phyloP scores from a whole-genome alignment of 2,888 invertebrate species.

The Epinotia ramella region DNA sequence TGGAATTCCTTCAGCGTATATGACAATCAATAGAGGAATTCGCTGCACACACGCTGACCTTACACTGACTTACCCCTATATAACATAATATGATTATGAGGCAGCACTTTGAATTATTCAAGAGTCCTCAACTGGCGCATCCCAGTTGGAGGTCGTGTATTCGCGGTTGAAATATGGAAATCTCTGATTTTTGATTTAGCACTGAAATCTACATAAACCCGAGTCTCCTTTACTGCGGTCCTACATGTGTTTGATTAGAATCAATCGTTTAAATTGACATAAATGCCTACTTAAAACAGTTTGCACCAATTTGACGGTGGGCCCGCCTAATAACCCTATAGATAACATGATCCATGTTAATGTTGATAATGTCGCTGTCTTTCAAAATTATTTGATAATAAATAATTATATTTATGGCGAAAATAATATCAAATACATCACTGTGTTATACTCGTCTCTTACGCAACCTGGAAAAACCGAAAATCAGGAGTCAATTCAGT shows the following conservation, averaged over 20 bases:
- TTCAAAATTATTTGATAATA: too few relatives aligned
- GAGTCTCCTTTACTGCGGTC: neutral
- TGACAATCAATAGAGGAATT: conserved; percentile 21
- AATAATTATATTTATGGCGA: too few relatives aligned
- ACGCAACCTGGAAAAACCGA: neutral
- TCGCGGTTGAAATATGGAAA: neutral
- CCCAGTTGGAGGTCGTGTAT: neutral
- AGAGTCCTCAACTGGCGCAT: conserved; percentile 15
- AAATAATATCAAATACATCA: too few relatives aligned
- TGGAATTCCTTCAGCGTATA: neutral
- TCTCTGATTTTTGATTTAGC: neutral
- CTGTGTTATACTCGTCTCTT: too few relatives aligned
- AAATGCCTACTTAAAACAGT: neutral
- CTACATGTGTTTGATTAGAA: neutral
- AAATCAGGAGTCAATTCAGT: neutral
- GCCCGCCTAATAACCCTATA: too few relatives aligned
- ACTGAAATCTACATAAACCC: neutral
- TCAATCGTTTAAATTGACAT: neutral
- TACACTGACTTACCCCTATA: neutral
- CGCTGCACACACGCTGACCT: neutral
- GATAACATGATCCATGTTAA: too few relatives aligned
- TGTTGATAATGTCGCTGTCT: too few relatives aligned
- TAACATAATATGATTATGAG: conserved; percentile 20
- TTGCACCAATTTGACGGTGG: too few relatives aligned
- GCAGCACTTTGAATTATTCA: conserved; percentile 29